Base-by-base conservation (phyloP, 2,797 vertebrate genomes). In the Acropternis orthonyx region DNA sequence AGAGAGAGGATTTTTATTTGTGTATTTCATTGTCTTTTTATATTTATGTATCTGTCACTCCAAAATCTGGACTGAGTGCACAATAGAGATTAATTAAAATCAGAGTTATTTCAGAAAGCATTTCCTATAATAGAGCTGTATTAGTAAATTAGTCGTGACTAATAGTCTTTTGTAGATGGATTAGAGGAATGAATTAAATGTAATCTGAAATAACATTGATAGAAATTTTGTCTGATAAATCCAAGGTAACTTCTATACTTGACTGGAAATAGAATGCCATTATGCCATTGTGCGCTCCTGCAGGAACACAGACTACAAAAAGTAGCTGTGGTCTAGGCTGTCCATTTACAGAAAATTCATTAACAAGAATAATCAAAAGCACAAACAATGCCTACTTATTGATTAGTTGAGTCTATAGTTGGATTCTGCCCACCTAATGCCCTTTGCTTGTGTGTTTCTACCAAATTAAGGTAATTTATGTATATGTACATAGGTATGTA, bases 111-210 rank as follows among this genome's bases (percentile, higher is more conserved):
- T 98, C 96, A 96, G 93, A 97, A 98, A 97, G 97, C 92, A 92
- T 79, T 96, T 93, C 66, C 84, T 81, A 96, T 97, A 97, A 97
- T 94, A 96, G 96, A 97, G 92, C 84, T 96, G 92, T 96, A 97
- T 97, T 97, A 98, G 97, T 98, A 97, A 97, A 98, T 98, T 98
- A 97, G 94, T 96, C 97, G 89, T 96, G 96, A 96, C 96, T 97
- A 96, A 88, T 96, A 96, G 93, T 95, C 95, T 96, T 96, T 97
- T 98, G 85, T 97, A 98, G 97, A 96, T 97, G 97, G 97, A 97
- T 98, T 98, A 97, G 91, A 95, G 96, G 93, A 98, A 97, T 96
- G 89, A 97, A 98, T 97, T 97, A 96, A 97, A 93, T 72, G 91
- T 97, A 98, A 97, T 98, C 96, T 97, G 96, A 98, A 96, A 93